Evolutionary conservation across 1,140 invertebrate species (phyloP), one percentile per base, ranked within the genome.

Genomic region (Vanessa tameamea): DNA sequence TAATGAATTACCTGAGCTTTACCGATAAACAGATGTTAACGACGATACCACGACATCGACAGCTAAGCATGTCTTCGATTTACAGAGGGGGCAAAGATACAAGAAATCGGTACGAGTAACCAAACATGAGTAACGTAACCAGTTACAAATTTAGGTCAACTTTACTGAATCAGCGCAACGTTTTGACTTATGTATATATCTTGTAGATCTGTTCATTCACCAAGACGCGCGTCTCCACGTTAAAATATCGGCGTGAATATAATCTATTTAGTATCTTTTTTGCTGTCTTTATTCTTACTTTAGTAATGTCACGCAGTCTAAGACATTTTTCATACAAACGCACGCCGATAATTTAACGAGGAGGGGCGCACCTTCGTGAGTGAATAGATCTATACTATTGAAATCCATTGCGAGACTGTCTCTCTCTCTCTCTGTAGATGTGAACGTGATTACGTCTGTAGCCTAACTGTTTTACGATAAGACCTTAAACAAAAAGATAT

Each of bases 71-170:
- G 9, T 9, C 57, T 26, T 9, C 23, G 55, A 2, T 31, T 14
- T 37, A 20, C 57, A n/a, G 14, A 20, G 16, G 7, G 16, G 4
- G 13, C 11, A 61, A 23, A 61, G 23, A 37, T n/a, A 59, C 26
- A 26, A 61, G 53, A 57, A 23, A 57, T 57, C 53, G 23, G 1
- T 57, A 11, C 20, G 20, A 57, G 16, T 57, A 57, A 57, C 53
- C 23, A 57, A 57, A 57, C 53, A 13, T 57, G 53, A 37, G 57
- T 61, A 61, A 61, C 7, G 15, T 37, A 61, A 37, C 57, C 57
- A 61, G 57, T 61, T 61, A 57, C 16, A 13, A 31, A 61, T 61
- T 61, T 61, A 61, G 57, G 57, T 61, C 16, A 61, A 37, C 23
- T 13, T n/a, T 37, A 37, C 31, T 61, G 23, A 37, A 61, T 61